Conservation (phyloP, 1,140 invertebrate genomes). For the Musca vetustissima region DNA sequence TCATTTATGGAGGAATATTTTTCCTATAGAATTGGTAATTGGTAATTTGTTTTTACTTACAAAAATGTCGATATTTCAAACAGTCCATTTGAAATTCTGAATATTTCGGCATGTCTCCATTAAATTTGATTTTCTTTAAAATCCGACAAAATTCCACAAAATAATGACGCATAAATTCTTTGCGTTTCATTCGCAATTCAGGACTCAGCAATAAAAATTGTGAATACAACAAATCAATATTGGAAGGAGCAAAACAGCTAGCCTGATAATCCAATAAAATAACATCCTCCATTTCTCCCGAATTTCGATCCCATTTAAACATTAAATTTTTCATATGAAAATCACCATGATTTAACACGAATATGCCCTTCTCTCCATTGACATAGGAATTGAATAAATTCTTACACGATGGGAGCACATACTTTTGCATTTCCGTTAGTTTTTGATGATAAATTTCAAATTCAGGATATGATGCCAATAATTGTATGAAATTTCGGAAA, state of each 20-base stretch:
- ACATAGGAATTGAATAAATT: neutral
- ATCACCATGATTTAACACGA: constrained; percentile 21
- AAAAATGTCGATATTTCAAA: constrained; percentile 9
- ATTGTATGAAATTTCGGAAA: neutral
- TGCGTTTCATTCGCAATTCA: neutral
- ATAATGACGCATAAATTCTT: neutral
- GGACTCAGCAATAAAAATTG: constrained; percentile 7
- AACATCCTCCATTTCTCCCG: neutral
- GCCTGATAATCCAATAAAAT: constrained; percentile 23
- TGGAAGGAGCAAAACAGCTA: neutral
- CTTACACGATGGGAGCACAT: no score
- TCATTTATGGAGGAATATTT: no score
- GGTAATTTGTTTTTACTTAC: constrained; percentile 2
- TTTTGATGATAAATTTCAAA: constrained; percentile 6
- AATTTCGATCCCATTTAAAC: constrained; percentile 6
- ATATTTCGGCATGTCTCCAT: neutral
- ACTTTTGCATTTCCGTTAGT: no score
- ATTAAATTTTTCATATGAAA: constrained; percentile 20
- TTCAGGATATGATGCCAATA: neutral
- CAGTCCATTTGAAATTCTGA: neutral
- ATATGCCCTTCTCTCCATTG: neutral
- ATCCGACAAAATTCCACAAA: constrained; percentile 5
- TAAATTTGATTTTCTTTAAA: neutral
- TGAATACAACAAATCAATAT: constrained; percentile 10
- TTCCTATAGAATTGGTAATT: no score